A percentile compares a stretch with the other conserved stretches of the same genome.
Conservation (phyloP, 2,797 vertebrate genomes). For the Periophthalmus magnuspinnatus region DNA sequence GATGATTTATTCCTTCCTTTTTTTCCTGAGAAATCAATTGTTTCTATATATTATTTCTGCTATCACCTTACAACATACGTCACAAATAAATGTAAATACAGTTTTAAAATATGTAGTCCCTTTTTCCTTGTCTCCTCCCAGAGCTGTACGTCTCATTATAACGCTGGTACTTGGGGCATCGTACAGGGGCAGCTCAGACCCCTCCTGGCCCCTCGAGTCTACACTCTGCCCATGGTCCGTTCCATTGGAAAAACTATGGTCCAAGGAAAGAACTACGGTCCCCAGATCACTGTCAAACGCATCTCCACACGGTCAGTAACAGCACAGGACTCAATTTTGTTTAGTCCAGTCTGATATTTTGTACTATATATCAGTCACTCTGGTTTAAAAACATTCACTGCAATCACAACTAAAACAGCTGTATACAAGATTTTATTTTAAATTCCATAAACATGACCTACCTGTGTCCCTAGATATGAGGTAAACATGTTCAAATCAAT, state of each 20-base stretch:
- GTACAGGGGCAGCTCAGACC: conserved; percentile 82
- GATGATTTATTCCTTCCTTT: no score
- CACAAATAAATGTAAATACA: no score
- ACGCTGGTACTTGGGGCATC: conserved; percentile 78
- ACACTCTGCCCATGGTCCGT: conserved; percentile 82
- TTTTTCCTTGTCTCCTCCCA: conserved; percentile 43
- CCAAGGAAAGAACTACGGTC: conserved; percentile 84
- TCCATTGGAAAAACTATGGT: conserved; percentile 85
- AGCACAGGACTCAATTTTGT: not conserved
- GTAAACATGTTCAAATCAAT: no score
- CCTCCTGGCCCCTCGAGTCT: conserved; percentile 80
- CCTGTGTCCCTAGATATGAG: no score
- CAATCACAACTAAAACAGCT: no score
- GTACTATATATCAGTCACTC: no score
- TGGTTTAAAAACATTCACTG: no score
- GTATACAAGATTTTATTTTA: no score
- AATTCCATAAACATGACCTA: no score
- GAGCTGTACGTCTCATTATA: conserved; percentile 81
- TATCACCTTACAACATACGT: no score
- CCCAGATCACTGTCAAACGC: conserved; percentile 84
- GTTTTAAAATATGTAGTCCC: not conserved
- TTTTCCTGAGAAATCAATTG: no score
- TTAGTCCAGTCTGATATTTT: not conserved
- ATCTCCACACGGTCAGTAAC: conserved; percentile 78
- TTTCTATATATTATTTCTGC: no score